Evolutionary conservation across 2,888 invertebrate genomes (phyloP), one percentile per base, ranked within the genome.

Genomic region (Sinotaia quadrata): DNA sequence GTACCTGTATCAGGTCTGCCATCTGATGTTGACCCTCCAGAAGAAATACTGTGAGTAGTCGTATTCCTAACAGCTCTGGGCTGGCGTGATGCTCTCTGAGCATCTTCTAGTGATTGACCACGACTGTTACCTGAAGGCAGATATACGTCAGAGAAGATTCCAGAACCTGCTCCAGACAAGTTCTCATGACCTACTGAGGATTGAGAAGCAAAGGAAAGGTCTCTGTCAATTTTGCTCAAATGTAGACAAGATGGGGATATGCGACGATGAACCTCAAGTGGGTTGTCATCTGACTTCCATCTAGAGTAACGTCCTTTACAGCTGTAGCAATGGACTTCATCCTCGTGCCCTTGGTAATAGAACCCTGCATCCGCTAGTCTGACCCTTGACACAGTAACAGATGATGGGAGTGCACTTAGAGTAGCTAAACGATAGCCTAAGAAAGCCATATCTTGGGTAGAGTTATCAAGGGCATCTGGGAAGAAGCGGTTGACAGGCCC

Each of bases 261-360:
- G 15, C 41, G 54, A 8, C 62, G 51, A 62, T 68, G 68, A 10
- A 56, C 44, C 0, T 31, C 56, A 36, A 68, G 34, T n/a, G 62
- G 68, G 18, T 61, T 24, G 60, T 60, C 47, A 12, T 47, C 47
- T 10, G 24, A 52, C 21, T 51, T 29, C 68, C 68, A 68, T 2
- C 36, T 49, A 8, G 44, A 41, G 24, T 54, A n/a, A 15, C 47
- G 52, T 18, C 24, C 47, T 5, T 33, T 44, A n/a, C 68, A 68
- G 21, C 68, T 68, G 61, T 47, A 62, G 68, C 68, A 68, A 1
- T 31, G 44, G 31, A 68, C 62, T 36, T 68, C 68, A n/a, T 56
- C 68, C 34, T 24, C 36, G 1, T 61, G 47, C 7, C 61, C 61
- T 29, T 24, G 47, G 57, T 44, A 68, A 44, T 62, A 68, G 61